These are phyloP conservation scores for Marisa cornuarietis DNA, from an alignment of 1,140 invertebrate species.

Conservation along the genomic window DNA sequence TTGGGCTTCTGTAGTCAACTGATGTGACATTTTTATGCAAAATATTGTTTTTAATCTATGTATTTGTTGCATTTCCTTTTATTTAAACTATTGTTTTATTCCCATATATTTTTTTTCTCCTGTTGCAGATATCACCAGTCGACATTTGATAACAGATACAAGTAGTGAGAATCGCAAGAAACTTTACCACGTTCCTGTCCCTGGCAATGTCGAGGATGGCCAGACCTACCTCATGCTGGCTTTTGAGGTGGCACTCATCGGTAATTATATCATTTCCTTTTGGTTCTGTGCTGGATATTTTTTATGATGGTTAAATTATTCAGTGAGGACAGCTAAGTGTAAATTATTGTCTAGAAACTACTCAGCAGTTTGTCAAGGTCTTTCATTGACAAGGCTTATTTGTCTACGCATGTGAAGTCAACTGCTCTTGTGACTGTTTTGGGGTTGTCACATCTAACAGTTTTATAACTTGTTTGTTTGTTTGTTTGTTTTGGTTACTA, in stretches of 20 bases:
- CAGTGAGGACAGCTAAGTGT: not conserved
- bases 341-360: too few species aligned
- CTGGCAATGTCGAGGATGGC: constrained; percentile 71
- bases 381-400: too few species aligned
- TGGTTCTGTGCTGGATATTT: not conserved
- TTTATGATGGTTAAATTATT: not conserved
- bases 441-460: too few species aligned
- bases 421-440: too few species aligned
- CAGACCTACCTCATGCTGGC: constrained; percentile 84
- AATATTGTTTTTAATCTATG: not conserved
- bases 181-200: constrained; percentile 79
- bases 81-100: not conserved
- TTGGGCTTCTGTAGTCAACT: not conserved
- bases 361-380: too few species aligned
- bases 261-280: constrained; percentile 36
- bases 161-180: constrained; percentile 66
- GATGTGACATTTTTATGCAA: not conserved
- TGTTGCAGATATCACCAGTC: constrained; percentile 44
- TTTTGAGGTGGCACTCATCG: constrained; percentile 73
- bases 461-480: not conserved
- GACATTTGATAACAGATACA: constrained; percentile 46
- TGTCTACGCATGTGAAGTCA: too few species aligned
- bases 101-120: constrained; percentile 4
- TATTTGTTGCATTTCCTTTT: not conserved
- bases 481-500: not conserved